Base-by-base conservation (phyloP, 1,140 invertebrate genomes). In the Anoplophora glabripennis region DNA sequence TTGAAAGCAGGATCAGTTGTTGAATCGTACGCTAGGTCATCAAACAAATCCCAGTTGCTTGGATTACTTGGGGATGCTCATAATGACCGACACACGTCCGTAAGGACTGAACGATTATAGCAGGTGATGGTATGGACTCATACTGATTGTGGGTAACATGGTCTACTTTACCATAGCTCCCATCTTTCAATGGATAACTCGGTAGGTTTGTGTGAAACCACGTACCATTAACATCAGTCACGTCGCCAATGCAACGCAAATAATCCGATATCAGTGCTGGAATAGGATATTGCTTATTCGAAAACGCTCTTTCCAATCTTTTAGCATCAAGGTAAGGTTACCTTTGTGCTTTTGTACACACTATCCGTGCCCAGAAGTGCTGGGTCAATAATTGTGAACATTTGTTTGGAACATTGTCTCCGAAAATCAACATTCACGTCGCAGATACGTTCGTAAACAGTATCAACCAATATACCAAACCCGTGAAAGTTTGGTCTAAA, bases 121-220 rank as follows among this genome's bases (percentile, higher is more conserved):
- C 38, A 4, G 38, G 38, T 2, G 38, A 2, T 14, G 38, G 38
- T 14, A 59, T 55, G 12, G 55, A 28, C 36, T 64, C 51, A 18
- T 46, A 40, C 8, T 3, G 14, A 40, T n/a, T 14, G 8, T 40
- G 38, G 2, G 38, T 40, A 14, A 3, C 38, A 40, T 40, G 38
- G 38, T 2, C 8, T 8, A 40, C 38, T 8, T 1, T 2, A 1
- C 38, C 38, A 8, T 40, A 40, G 14, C 38, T 40, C 38, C 38
- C 38, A 14, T 40, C 38, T 40, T 11, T 4, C 8, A 4, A 14
- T 11, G 38, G 38, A 14, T 40, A 40, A 14, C 14, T 14, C 38
- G 38, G 38, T 2, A 3, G 11, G 8, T 2, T 40, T 40, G 8
- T 3, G 11, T 40, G 11, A 14, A 3, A 40, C 38, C 11, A n/a